Evolutionary conservation across 2,113 vertebrate genomes (phyloP), one percentile per base, ranked within the genome.

Genomic region (Callospermophilus lateralis): DNA sequence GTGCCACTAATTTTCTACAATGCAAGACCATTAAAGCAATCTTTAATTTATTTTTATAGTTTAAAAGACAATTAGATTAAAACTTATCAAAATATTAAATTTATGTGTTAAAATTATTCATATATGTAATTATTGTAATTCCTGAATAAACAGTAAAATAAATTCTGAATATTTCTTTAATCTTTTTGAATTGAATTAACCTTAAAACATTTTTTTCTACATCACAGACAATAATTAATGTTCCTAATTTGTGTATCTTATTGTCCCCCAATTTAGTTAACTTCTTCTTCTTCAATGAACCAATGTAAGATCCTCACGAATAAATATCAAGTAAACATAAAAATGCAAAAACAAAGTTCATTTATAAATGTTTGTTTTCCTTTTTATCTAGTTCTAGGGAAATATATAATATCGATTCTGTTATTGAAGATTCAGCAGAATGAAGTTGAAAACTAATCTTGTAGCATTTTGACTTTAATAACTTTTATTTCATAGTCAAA

Each of bases 381-480:
- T 65, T 15, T 72, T 51, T 96, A 67, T 3, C 4, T 45, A 65
- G 8, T 92, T 84, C 13, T 74, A 39, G 39, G 22, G 3, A 68
- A 83, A 84, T 68, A 58, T 53, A 20, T 34, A 63, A 45, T 42
- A 1, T 67, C 39, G 13, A 19, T 85, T 85, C 78, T 77, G 8
- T 34, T 80, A 89, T 90, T 96, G 90, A 96, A 94, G 37, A 83
- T 34, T 95, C 3, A 61, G 32, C 16, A 83, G 73, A 67, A 61
- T 83, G 84, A 78, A n/a, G 45, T 67, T 97, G 55, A 45, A 98
- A 98, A 97, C 39, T 45, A 90, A 96, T 86, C 76, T 96, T 67
- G 1, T 97, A 34, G 83, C 90, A 96, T 87, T 96, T 90, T 92
- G 95, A 84, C 90, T 96, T 95, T 98, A 96, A 92, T 95, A 94